Evolutionary conservation across 2,113 vertebrate genomes (phyloP).

Genomic region (Elaphurus davidianus): DNA sequence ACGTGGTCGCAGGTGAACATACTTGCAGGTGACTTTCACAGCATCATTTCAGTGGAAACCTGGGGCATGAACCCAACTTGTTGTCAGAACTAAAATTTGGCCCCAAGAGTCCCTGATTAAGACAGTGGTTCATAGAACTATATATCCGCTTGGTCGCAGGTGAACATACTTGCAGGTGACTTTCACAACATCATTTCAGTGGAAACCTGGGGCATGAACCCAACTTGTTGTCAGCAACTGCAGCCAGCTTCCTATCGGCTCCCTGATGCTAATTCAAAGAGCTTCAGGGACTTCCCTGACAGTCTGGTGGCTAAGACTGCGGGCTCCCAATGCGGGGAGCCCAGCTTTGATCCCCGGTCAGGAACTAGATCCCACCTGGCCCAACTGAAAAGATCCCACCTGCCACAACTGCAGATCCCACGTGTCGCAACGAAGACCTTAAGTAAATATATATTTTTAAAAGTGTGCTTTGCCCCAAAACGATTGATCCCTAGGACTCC

Average conservation of each 20-base stretch:
- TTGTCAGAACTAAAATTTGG: background rate
- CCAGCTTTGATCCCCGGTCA: background rate
- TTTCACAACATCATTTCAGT: background rate
- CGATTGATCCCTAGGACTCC: background rate
- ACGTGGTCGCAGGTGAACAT: rapidly evolving
- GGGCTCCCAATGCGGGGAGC: background rate
- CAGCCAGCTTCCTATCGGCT: background rate
- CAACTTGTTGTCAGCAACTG: background rate
- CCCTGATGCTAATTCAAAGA: background rate
- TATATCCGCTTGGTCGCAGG: too few relatives aligned
- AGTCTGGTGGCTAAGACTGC: background rate
- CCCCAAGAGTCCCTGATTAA: background rate
- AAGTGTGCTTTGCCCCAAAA: background rate
- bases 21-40: background rate
- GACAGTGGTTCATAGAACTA: background rate
- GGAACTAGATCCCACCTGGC: background rate
- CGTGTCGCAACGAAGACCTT: background rate
- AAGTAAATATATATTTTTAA: background rate
- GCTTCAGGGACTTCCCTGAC: background rate
- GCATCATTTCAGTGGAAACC: background rate
- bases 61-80: background rate
- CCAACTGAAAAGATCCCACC: background rate
- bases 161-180: background rate
- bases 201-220: background rate
- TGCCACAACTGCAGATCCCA: background rate